phyloP scores from a whole-genome alignment of 2,113 vertebrate genomes.

The Neopipo cinnamomea region DNA sequence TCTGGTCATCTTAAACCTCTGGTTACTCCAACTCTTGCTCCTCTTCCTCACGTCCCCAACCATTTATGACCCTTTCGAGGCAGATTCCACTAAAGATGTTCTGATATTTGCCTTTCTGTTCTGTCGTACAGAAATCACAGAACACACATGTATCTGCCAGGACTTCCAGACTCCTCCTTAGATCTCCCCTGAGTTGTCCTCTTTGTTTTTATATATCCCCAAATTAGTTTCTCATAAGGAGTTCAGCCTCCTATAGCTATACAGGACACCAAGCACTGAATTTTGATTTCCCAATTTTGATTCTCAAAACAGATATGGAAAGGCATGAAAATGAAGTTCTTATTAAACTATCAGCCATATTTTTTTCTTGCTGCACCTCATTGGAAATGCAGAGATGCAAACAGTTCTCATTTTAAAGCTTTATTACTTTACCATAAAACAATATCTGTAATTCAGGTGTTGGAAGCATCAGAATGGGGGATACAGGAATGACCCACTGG shows the following conservation, averaged over 20 bases:
- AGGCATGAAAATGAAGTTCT: background rate
- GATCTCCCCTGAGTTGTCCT: background rate
- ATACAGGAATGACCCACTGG: background rate
- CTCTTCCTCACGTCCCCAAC: background rate
- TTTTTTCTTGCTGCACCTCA: background rate
- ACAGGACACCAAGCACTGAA: background rate
- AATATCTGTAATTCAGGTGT: background rate
- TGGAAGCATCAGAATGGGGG: background rate
- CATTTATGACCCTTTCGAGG: fast-evolving
- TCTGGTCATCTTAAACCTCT: background rate
- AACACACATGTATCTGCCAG: background rate
- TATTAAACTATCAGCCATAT: background rate
- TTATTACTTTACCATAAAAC: background rate
- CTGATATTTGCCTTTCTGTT: background rate
- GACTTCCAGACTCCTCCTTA: background rate
- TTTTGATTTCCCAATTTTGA: background rate
- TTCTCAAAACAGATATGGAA: background rate
- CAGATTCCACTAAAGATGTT: background rate
- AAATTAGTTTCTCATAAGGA: background rate
- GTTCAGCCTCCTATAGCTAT: background rate
- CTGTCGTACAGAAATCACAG: background rate
- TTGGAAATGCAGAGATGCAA: background rate
- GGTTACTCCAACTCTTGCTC: background rate
- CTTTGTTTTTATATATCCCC: background rate
- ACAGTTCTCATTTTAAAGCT: background rate